Base-by-base conservation (phyloP, 2,888 invertebrate species). In the Gasteruption jaculator region DNA sequence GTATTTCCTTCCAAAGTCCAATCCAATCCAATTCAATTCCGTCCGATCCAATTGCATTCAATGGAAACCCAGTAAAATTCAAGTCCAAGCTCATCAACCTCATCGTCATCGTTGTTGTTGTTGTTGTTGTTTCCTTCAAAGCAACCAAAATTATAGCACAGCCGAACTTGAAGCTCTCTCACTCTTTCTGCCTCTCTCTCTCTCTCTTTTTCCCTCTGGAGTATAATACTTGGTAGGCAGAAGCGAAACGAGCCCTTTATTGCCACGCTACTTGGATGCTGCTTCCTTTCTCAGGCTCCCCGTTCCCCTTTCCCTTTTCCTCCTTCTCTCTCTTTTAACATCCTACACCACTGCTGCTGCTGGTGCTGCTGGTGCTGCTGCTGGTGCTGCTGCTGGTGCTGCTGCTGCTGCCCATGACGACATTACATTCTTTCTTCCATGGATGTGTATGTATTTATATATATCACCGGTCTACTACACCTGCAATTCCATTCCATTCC, bases 201-300 rank as follows among this genome's bases (percentile, higher is more conserved):
- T 37, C 22, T 39, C 15, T 24, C 12, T n/a, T 24, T 11, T 15
- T 8, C 18, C 25, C 40, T 22, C 21, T 38, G 43, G 45, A 43
- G 48, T 50, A 46, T 51, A 53, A 55, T 55, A 49, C 46, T 43
- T 36, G 32, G 41, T 45, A 45, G 51, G 48, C 31, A 34, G 32
- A 24, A 47, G 51, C 59, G 53, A 57, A 61, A 57, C 58, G 58
- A 56, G 60, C 56, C 57, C 58, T 64, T 61, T 63, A 63, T 64
- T 58, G 61, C 61, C 54, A 54, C 52, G 54, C 45, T 53, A 53
- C 57, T 61, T 61, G 63, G 64, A 61, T 62, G 61, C 61, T 60
- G 64, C 63, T 65, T 66, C 65, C 66, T 65, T 66, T 65, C 66
- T 66, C 66, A 64, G 62, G 60, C 58, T n/a, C 54, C 55, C 43